These are phyloP conservation scores for Zaprionus inermis DNA, from an alignment of 1,140 invertebrate genomes.

Conservation along the genomic window DNA sequence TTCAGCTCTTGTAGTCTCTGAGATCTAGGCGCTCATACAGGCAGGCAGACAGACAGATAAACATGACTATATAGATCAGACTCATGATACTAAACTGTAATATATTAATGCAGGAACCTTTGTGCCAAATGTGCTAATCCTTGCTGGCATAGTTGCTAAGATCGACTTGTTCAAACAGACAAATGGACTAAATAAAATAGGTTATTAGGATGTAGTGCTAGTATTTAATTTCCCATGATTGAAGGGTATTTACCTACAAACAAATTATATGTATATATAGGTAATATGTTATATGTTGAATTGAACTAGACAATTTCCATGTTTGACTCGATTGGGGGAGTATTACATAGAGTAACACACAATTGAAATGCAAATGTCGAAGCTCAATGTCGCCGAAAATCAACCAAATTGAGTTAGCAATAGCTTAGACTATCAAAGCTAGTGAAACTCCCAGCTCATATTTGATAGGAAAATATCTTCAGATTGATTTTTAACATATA, in stretches of 20 bases:
- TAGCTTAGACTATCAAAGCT: neutral
- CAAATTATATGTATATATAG: too few species aligned
- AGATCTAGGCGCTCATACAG: too few species aligned
- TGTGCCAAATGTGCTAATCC: neutral
- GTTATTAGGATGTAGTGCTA: neutral
- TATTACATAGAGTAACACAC: neutral
- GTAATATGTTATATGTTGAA: too few species aligned
- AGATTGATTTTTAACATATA: constrained; percentile 29
- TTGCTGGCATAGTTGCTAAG: neutral
- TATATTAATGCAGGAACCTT: neutral
- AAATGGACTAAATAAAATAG: neutral
- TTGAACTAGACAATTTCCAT: neutral
- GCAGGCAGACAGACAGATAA: too few species aligned
- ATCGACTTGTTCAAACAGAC: neutral
- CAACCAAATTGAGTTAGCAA: neutral
- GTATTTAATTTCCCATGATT: neutral
- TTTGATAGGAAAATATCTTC: too few species aligned
- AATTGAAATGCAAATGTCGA: neutral
- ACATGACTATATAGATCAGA: too few species aligned
- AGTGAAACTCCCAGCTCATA: neutral
- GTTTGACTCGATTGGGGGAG: neutral
- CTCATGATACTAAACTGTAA: too few species aligned
- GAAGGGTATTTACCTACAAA: too few species aligned
- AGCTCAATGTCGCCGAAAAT: neutral
- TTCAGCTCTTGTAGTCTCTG: too few species aligned